Evolutionary conservation across 2,113 vertebrate genomes (phyloP), one percentile per base, ranked within the genome.

Genomic region (Ceratotherium simum): DNA sequence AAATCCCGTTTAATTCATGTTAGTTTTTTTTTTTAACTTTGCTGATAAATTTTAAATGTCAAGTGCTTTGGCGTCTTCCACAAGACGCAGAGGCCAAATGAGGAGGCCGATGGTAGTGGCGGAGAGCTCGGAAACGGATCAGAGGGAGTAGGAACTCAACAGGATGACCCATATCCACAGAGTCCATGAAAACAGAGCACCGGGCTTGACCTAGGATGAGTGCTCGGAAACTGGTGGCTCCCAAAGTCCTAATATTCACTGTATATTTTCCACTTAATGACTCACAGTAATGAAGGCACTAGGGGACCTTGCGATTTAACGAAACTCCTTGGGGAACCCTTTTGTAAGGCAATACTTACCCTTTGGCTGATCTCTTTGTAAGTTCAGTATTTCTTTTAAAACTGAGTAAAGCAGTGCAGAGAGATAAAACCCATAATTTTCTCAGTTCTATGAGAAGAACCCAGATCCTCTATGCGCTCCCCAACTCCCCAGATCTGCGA

Each of bases 21-120:
- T 97, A 95, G 92, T 9, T 97, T 97, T 97, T 97, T 97, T 97
- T 97, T 96, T 94, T 39, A 96, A 97, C 97, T 98, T 98, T 96
- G 90, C 97, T 98, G 97, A 97, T 93, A 96, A 97, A 96, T 97
- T 96, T 94, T 97, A 98, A 97, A 98, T 98, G 96, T 97, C 97
- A 98, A 75, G 94, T 98, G 96, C 76, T 94, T 93, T 56, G 84
- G 76, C 4, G 5, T 90, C 83, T 90, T 93, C 91, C 39, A 92
- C 93, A 97, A 96, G 72, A 92, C 75, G 39, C 91, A 92, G 67
- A 94, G 95, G 81, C 97, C 97, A 95, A 97, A 92, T 82, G 39
- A 94, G 48, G 93, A 97, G 97, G 92, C 90, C 95, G 78, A 78
- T 33, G 27, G 73, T 36, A 54, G 73, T 76, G 62, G 60, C 27